Conservation (phyloP, 2,888 invertebrate species). For the Lissonota sp. region DNA sequence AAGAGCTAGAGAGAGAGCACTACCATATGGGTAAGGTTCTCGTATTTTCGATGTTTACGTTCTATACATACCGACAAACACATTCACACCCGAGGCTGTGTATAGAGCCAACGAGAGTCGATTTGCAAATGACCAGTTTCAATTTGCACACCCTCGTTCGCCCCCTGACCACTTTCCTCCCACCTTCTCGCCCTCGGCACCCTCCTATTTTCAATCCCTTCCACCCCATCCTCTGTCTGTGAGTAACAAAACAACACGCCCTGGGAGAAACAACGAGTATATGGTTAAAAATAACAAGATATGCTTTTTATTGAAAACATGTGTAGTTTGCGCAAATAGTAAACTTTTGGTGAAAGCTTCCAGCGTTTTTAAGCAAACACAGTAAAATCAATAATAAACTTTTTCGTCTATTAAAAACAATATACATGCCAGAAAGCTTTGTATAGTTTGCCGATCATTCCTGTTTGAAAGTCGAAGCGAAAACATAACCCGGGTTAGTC, state of each 20-base stretch:
- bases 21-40: conserved; percentile 22
- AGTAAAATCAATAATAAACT: no score
- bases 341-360: no score
- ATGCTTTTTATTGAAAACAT: neutral
- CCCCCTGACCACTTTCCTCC: conserved; percentile 12
- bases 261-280: conserved; percentile 3
- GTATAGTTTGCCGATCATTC: neutral
- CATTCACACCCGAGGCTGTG: conserved; percentile 1
- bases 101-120: conserved; percentile 65
- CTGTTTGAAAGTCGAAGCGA: conserved; percentile 6
- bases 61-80: conserved; percentile 1
- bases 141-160: conserved; percentile 65
- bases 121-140: conserved; percentile 76
- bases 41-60: conserved; percentile 35
- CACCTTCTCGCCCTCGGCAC: neutral
- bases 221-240: neutral
- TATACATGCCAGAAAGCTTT: no score
- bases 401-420: no score
- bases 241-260: neutral
- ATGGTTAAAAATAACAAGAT: conserved; percentile 25
- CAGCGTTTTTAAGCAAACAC: neutral
- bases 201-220: neutral
- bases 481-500: conserved; percentile 44
- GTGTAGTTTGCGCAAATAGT: no score
- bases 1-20: neutral